Evolutionary conservation across 2,113 vertebrate species (phyloP).

Genomic region (Trogon melanurus): DNA sequence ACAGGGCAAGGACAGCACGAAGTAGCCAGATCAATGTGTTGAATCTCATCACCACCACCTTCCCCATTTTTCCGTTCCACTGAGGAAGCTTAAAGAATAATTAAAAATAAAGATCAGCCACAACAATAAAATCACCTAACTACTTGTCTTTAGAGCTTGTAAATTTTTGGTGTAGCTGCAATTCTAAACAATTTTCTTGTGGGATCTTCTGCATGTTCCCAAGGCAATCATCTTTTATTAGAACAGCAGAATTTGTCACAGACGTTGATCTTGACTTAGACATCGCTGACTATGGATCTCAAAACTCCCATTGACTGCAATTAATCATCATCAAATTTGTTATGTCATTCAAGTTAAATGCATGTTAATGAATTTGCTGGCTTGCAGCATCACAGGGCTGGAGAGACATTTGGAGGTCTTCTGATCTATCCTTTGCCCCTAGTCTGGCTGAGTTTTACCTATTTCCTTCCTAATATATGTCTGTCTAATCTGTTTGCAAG

Average conservation of each 20-base stretch:
- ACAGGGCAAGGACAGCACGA: neutral
- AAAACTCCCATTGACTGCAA: neutral
- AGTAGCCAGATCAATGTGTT: neutral
- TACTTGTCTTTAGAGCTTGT: neutral
- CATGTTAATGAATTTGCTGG: neutral
- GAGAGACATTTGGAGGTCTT: neutral
- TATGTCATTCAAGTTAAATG: neutral
- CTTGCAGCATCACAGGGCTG: neutral
- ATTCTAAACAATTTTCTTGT: neutral
- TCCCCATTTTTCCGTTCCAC: neutral
- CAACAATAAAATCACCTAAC: neutral
- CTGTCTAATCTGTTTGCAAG: neutral
- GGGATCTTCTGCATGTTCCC: neutral
- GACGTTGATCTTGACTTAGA: neutral
- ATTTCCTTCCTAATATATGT: neutral
- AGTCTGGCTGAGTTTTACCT: neutral
- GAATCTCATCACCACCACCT: neutral
- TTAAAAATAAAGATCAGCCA: too few relatives aligned
- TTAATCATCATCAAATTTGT: neutral
- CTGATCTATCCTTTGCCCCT: neutral
- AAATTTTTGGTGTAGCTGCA: neutral
- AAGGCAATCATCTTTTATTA: neutral
- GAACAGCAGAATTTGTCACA: neutral
- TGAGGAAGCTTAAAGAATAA: neutral
- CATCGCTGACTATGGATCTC: neutral